Conservation (phyloP, 2,113 vertebrate species). For the Cacatua alba region DNA sequence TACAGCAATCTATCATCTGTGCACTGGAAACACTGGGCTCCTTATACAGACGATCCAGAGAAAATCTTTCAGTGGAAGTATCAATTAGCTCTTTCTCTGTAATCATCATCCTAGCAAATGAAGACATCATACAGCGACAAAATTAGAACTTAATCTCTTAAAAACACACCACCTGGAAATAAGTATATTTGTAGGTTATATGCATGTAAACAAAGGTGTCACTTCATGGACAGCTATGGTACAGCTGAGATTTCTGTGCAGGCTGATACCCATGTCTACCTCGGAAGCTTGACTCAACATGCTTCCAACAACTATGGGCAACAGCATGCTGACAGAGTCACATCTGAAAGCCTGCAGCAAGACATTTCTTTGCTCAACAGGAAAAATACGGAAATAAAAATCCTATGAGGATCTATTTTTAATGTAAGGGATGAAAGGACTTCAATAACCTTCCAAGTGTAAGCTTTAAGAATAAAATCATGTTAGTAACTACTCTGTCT, state of each 20-base stretch:
- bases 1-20: slow-evolving; percentile 91
- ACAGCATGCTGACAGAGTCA: not conserved
- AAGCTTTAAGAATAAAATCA: not conserved
- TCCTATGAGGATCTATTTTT: not conserved
- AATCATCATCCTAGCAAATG: slow-evolving; percentile 79
- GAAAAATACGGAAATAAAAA: not conserved
- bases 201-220: not conserved
- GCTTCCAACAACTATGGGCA: not conserved
- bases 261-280: accelerated
- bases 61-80: slow-evolving; percentile 79
- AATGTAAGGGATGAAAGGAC: not conserved
- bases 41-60: slow-evolving; percentile 85
- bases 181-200: not conserved
- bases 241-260: not conserved
- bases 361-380: not conserved
- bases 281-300: not conserved
- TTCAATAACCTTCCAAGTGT: not conserved
- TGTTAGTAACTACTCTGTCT: not conserved
- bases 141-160: not conserved
- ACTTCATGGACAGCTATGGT: not conserved
- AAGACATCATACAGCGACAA: not conserved
- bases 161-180: not conserved
- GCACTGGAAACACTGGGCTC: slow-evolving; percentile 87
- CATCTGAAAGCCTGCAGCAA: not conserved
- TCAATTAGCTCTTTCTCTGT: slow-evolving; percentile 80